phyloP scores from a whole-genome alignment of 2,888 invertebrate genomes.

The Volucella inflata region DNA sequence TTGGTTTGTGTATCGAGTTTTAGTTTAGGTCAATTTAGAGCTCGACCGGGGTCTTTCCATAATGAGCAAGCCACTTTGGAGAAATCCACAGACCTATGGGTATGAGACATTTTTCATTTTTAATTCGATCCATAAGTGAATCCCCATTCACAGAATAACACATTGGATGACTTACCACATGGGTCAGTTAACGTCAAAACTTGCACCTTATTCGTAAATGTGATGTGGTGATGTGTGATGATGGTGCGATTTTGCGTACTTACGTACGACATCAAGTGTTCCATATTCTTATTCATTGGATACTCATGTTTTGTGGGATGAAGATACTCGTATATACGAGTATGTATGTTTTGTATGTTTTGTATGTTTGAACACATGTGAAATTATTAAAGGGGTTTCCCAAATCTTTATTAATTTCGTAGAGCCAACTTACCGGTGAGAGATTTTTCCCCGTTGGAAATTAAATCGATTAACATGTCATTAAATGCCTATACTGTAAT shows the following conservation, averaged over 20 bases:
- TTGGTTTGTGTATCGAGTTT: neutral
- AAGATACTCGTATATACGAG: neutral
- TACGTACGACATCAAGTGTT: constrained; percentile 17
- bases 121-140: constrained; percentile 21
- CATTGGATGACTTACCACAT: constrained; percentile 2
- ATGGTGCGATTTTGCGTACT: neutral
- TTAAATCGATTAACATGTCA: constrained; percentile 59
- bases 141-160: constrained; percentile 54
- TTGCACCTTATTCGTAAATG: constrained; percentile 35
- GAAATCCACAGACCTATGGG: constrained; percentile 32
- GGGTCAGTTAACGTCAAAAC: constrained; percentile 29
- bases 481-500: constrained; percentile 24
- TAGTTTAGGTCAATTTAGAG: constrained; percentile 34
- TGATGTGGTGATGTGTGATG: too few relatives aligned
- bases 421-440: constrained; percentile 27
- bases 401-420: constrained; percentile 27
- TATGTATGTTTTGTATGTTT: neutral
- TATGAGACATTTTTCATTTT: neutral
- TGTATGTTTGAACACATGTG: too few relatives aligned
- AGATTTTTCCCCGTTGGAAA: constrained; percentile 31
- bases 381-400: constrained; percentile 58
- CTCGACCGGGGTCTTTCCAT: constrained; percentile 60
- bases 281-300: constrained; percentile 10
- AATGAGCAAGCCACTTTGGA: constrained; percentile 45
- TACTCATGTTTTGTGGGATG: neutral